A percentile compares a stretch with the other conserved stretches of the same genome.
Evolutionary conservation across 2,797 vertebrate species (phyloP).

Genomic region (Notolepis coatsorum): DNA sequence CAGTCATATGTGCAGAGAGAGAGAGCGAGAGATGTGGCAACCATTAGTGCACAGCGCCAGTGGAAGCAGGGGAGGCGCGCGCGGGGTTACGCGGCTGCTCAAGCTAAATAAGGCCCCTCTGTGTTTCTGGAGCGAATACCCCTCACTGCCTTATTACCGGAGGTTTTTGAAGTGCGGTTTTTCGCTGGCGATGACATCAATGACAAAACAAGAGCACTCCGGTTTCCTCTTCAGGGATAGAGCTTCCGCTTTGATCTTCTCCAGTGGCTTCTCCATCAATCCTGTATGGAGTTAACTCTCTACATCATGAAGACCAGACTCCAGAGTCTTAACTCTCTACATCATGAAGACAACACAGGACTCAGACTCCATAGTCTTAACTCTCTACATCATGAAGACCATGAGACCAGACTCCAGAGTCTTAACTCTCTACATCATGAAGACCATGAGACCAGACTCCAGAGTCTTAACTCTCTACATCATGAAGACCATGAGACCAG

Average conservation of each 20-base stretch:
- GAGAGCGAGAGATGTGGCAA: constrained; percentile 64
- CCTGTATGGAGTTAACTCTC: constrained; percentile 43
- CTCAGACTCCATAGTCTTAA: too few relatives aligned
- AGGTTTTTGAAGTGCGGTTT: constrained; percentile 70
- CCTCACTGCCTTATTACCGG: constrained; percentile 62
- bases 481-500: too few relatives aligned
- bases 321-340: too few relatives aligned
- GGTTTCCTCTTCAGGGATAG: constrained; percentile 61
- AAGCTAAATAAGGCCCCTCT: constrained; percentile 73
- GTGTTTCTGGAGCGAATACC: constrained; percentile 60
- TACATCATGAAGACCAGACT: too few relatives aligned
- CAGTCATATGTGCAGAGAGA: constrained; percentile 67
- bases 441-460: too few relatives aligned
- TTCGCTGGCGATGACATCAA: constrained; percentile 71
- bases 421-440: too few relatives aligned
- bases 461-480: too few relatives aligned
- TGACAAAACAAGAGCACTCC: constrained; percentile 68
- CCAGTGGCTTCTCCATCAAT: constrained; percentile 67
- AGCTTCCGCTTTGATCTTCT: constrained; percentile 68
- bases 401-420: too few relatives aligned
- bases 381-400: too few relatives aligned
- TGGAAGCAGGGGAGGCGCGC: constrained; percentile 45
- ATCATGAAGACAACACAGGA: too few relatives aligned
- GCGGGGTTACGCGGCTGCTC: constrained; percentile 57
- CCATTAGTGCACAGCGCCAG: constrained; percentile 56